phyloP scores from a whole-genome alignment of 2,888 invertebrate genomes.

The Micropterix aruncella region DNA sequence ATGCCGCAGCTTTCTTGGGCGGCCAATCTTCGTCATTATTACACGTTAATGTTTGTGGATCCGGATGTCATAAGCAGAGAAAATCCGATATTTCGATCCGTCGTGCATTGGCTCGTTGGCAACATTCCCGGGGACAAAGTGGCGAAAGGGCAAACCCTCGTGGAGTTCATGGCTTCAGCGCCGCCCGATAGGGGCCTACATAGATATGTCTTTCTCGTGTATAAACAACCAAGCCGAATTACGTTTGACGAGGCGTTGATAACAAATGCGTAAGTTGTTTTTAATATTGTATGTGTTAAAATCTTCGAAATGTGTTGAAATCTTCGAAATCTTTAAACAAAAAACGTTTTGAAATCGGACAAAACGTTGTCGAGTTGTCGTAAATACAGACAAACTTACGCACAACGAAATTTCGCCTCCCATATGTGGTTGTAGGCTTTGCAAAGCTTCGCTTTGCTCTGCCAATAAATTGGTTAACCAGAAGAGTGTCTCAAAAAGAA shows the following conservation, averaged over 20 bases:
- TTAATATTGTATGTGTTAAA: too few species aligned
- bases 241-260: constrained; percentile 32
- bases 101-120: constrained; percentile 52
- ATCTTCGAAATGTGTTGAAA: too few species aligned
- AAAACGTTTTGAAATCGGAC: too few species aligned
- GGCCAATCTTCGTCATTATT: constrained; percentile 36
- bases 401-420: too few species aligned
- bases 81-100: constrained; percentile 44
- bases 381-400: too few species aligned
- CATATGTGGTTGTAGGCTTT: too few species aligned
- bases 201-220: constrained; percentile 55
- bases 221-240: constrained; percentile 46
- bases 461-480: too few species aligned
- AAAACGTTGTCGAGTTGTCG: too few species aligned
- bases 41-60: constrained; percentile 22
- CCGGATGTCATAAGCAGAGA: constrained; percentile 54
- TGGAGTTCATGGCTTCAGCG: constrained; percentile 44
- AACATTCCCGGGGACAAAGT: constrained; percentile 45
- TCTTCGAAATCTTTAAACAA: too few species aligned
- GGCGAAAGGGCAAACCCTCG: constrained; percentile 35
- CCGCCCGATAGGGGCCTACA: constrained; percentile 51
- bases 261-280: too few species aligned
- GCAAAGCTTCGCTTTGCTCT: too few species aligned
- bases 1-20: constrained; percentile 55
- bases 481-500: too few species aligned